Evolutionary conservation across 2,797 vertebrate genomes (phyloP).

Genomic region (Lindbergichthys nudifrons): DNA sequence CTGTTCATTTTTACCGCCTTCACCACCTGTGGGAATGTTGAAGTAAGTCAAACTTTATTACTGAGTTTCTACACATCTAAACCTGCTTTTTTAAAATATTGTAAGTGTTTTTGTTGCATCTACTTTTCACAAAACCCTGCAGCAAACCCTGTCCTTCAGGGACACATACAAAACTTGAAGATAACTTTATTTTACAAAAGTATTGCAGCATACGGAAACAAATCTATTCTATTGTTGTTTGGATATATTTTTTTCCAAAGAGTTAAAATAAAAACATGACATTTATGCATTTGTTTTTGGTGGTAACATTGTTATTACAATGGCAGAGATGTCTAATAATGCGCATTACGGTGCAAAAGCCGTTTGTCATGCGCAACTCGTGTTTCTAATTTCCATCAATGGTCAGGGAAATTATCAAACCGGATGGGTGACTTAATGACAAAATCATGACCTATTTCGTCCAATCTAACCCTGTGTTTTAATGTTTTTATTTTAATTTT

Average conservation of each 20-base stretch:
- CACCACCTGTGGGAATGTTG: conserved; percentile 87
- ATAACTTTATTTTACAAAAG: not conserved
- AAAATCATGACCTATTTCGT: conserved; percentile 11
- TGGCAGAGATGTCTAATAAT: not conserved
- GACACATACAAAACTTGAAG: not conserved
- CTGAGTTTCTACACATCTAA: not conserved
- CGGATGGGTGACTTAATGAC: conserved; percentile 40
- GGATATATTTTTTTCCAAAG: too few species aligned
- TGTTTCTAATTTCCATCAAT: conserved; percentile 79
- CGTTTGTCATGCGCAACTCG: conserved; percentile 73
- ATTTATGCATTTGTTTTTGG: fast-evolving
- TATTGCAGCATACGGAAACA: not conserved
- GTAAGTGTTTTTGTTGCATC: not conserved
- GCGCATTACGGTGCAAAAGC: not conserved
- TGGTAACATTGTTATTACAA: not conserved
- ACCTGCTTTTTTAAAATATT: too few species aligned
- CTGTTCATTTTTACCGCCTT: conserved; percentile 87
- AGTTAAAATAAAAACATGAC: not conserved
- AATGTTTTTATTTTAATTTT: not conserved
- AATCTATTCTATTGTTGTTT: too few species aligned
- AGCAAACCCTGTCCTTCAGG: not conserved
- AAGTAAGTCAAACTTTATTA: conserved; percentile 75
- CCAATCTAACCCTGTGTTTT: not conserved
- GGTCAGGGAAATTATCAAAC: conserved; percentile 57
- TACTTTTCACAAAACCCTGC: not conserved